Base-by-base conservation (phyloP, 1,140 invertebrate species). In the Caenorhabditis tropicalis region DNA sequence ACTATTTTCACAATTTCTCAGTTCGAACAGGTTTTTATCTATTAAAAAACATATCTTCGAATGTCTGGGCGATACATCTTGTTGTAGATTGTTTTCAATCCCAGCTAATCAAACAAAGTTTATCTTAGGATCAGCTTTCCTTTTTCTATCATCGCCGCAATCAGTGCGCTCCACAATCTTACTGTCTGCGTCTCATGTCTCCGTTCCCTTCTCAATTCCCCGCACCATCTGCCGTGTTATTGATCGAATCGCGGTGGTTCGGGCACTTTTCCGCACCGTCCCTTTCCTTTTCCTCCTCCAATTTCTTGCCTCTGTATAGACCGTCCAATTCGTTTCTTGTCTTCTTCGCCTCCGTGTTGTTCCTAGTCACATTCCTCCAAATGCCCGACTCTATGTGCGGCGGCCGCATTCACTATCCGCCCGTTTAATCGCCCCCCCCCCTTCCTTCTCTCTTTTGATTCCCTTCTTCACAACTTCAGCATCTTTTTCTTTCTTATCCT, bases 361-460 rank as follows among this genome's bases (percentile, higher is more conserved):
- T 74, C 65, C 65, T 74, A 74, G 65, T 74, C 65, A 74, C 65
- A 74, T 74, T 74, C 65, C 65, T 74, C 36, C 65, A 43, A 74
- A 46, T 74, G 33, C 65, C 65, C 65, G 65, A 10, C 36, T 10
- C 29, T 74, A 36, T 74, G 33, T 46, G 65, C 65, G 65, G 65
- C 36, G 9, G 36, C 65, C 65, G 65, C 65, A 74, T 74, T 43
- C 65, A 43, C 65, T 43, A 74, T 74, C 65, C 65, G 65, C 65
- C 65, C 65, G 65, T 74, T 74, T 74, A 74, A 74, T 74, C 65
- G 36, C 36, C 65, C 65, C 58, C 58, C 58, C 1, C 65, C 24
- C 24, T 24, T 27, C 24, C 24, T 24, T 27, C 53, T 43, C 21
- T 43, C 65, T 46, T 56, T 74, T 74, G 65, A 74, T 74, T 74